phyloP scores from a whole-genome alignment of 2,888 invertebrate species.

The Nezara viridula region DNA sequence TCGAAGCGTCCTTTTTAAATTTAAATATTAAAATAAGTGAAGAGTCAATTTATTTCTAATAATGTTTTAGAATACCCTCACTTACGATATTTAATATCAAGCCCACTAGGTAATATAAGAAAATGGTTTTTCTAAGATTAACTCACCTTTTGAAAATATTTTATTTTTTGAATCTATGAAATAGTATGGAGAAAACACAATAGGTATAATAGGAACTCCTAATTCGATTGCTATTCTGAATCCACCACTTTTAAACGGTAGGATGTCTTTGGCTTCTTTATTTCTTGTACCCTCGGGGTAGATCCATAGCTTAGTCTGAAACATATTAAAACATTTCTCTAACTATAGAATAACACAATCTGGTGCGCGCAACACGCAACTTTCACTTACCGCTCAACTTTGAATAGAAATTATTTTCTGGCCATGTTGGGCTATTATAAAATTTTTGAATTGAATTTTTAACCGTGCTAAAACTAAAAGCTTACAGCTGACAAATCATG shows the following conservation, averaged over 20 bases:
- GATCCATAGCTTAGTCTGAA: conserved; percentile 88
- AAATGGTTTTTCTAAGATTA: not conserved
- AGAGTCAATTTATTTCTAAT: too few relatives aligned
- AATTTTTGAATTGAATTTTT: too few relatives aligned
- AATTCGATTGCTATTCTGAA: conserved; percentile 93
- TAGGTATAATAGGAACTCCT: conserved; percentile 90
- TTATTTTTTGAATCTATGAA: conserved; percentile 82
- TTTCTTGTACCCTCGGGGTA: conserved; percentile 94
- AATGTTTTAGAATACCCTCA: too few relatives aligned
- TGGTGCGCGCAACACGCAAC: too few relatives aligned
- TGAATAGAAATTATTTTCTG: too few relatives aligned
- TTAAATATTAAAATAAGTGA: too few relatives aligned
- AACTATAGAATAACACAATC: not conserved
- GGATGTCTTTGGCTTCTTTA: conserved; percentile 84
- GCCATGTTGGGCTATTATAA: too few relatives aligned
- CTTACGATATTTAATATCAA: too few relatives aligned
- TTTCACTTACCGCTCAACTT: too few relatives aligned
- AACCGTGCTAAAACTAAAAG: too few relatives aligned
- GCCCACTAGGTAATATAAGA: not conserved
- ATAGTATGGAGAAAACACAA: conserved; percentile 90
- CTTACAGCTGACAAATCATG: too few relatives aligned
- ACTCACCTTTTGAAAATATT: conserved; percentile 80
- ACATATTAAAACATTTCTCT: conserved; percentile 61
- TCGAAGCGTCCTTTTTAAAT: too few relatives aligned
- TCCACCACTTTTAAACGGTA: conserved; percentile 96